phyloP scores from a whole-genome alignment of 2,797 vertebrate species.

The Bufotes viridis region DNA sequence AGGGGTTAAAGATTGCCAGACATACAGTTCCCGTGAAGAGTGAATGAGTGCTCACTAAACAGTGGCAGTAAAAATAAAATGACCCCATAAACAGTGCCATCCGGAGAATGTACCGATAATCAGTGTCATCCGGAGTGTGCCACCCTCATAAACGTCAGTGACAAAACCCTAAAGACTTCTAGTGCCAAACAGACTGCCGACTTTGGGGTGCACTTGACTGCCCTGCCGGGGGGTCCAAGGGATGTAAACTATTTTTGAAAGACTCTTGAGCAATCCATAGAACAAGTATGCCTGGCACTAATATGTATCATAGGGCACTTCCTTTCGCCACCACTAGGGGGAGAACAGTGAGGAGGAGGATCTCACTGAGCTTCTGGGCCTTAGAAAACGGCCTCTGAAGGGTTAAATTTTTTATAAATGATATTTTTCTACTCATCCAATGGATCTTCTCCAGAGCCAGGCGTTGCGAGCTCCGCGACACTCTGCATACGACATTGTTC shows the following conservation, averaged over 20 bases:
- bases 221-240: too few species aligned
- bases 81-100: not conserved
- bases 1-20: too few species aligned
- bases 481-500: constrained; percentile 20
- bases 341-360: not conserved
- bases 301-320: not conserved
- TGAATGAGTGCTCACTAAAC: too few species aligned
- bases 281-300: too few species aligned
- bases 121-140: too few species aligned
- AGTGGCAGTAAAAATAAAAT: too few species aligned
- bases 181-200: too few species aligned
- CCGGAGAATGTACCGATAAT: not conserved
- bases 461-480: not conserved
- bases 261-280: not conserved
- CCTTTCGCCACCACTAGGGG: not conserved
- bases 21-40: too few species aligned
- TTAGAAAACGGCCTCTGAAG: not conserved
- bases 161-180: too few species aligned
- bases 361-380: not conserved
- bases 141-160: too few species aligned
- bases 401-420: not conserved
- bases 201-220: too few species aligned
- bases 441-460: not conserved
- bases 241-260: too few species aligned
- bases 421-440: not conserved